Evolutionary conservation across 2,113 vertebrate genomes (phyloP), one percentile per base, ranked within the genome.

Genomic region (Microtus richardsoni): DNA sequence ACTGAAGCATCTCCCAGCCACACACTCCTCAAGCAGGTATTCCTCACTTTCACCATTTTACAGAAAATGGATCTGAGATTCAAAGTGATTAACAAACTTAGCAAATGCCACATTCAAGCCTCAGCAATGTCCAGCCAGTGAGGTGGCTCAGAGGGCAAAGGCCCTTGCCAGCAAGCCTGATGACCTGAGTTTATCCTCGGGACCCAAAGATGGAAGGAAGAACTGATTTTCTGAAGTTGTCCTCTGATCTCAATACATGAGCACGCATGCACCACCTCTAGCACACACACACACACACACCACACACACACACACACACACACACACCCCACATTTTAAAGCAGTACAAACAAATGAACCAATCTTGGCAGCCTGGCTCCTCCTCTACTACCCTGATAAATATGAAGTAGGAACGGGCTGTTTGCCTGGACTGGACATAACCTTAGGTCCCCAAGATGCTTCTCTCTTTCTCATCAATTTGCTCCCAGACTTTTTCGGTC

Each of bases 371-470:
- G 33, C 49, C 80, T 64, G 33, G 54, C 19, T 82, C 33, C 73
- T 93, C 26, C n/a, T 36, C 73, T 49, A 5, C n/a, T 5, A 11
- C 47, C 70, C n/a, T 74, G 36, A 52, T 41, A 49, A 47, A 68
- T 12, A 2, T 28, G 14, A 3, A 6, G 26, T 8, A 7, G 66
- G 52, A 21, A 5, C 3, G 24, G 41, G 33, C 49, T 36, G 11
- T 4, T 16, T 4, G 13, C 13, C 5, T 16, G 0, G 14, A 5
- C 19, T 1, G 5, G 44, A 44, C 17, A 52, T 4, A 66, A 16
- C 47, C 70, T 44, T 66, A 11, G 8, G 16, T 77, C 26, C 60
- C 64, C 11, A n/a, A 39, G 60, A 21, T 8, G 36, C 54, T 21
- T 80, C 30, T 75, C 11, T 64, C 21, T 74, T 83, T 54, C n/a